Percentiles rank a stretch among this genome's conserved stretches.
Evolutionary conservation across 2,888 invertebrate genomes (phyloP).

Genomic region (Notodonta dromedarius): DNA sequence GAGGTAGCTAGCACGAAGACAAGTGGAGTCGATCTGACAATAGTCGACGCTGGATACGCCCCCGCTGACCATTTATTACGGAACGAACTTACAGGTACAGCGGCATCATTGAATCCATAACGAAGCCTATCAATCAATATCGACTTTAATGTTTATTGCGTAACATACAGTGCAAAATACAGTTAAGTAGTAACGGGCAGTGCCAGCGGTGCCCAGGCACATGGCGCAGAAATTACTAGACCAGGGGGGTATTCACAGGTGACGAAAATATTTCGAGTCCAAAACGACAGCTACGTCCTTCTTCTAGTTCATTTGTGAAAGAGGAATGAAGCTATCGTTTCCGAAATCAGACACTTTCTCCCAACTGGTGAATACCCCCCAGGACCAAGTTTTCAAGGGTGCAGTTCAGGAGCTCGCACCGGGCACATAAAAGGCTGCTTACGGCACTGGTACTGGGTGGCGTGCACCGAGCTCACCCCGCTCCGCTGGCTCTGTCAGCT

Average conservation of each 20-base stretch:
- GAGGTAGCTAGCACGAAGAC: conserved; percentile 32
- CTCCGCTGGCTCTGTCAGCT: conserved; percentile 30
- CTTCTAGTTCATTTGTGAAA: no score
- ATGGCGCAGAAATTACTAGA: no score
- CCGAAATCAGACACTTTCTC: no score
- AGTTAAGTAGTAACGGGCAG: conserved; percentile 10
- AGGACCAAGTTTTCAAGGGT: no score
- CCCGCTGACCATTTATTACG: conserved; percentile 46
- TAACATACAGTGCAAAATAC: conserved; percentile 48
- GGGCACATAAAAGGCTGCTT: no score
- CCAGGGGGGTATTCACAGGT: no score
- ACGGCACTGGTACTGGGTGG: conserved; percentile 26
- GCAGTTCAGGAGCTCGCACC: no score
- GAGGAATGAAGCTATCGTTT: no score
- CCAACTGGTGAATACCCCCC: no score
- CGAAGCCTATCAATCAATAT: conserved; percentile 48
- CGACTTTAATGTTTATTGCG: conserved; percentile 44
- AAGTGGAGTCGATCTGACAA: conserved; percentile 44
- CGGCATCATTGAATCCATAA: conserved; percentile 21
- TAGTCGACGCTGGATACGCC: conserved; percentile 43
- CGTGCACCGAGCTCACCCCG: background rate
- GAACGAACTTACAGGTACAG: conserved; percentile 24
- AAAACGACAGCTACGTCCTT: no score
- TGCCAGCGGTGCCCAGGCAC: no score
- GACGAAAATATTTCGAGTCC: no score